phyloP scores from a whole-genome alignment of 2,113 vertebrate species.

The Aramus guarauna region DNA sequence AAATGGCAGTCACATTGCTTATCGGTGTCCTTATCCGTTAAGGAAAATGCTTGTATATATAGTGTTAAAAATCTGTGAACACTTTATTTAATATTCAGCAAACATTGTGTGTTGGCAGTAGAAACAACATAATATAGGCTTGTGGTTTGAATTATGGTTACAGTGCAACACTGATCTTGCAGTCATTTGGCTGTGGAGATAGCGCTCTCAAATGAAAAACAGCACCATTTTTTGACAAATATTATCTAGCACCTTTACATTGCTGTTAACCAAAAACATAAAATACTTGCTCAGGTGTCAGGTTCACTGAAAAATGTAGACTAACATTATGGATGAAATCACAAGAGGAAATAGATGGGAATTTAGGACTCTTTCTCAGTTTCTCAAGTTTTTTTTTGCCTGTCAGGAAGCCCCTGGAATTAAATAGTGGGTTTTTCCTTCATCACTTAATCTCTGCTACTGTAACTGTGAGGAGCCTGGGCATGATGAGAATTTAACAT shows the following conservation, averaged over 20 bases:
- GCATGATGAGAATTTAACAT: constrained; percentile 20
- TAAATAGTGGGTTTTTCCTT: background rate
- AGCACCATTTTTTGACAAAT: constrained; percentile 42
- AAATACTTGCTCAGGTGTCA: constrained; percentile 27
- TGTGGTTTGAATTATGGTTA: constrained; percentile 50
- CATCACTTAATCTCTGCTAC: background rate
- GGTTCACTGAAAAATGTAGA: background rate
- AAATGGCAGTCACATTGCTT: constrained; percentile 5
- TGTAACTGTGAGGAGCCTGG: background rate
- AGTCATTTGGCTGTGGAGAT: background rate
- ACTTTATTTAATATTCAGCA: constrained; percentile 52
- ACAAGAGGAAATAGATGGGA: background rate
- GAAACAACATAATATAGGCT: background rate
- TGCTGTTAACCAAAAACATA: constrained; percentile 53
- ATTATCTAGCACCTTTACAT: constrained; percentile 35
- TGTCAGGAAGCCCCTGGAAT: background rate
- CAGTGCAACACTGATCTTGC: constrained; percentile 1
- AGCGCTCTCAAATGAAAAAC: constrained; percentile 53
- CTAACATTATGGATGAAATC: background rate
- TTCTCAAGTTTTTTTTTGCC: background rate
- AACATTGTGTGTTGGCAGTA: constrained; percentile 18
- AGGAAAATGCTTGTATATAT: background rate
- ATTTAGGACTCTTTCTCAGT: background rate
- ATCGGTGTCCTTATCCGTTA: background rate
- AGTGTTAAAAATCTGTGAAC: constrained; percentile 31